Percentiles rank a stretch among this genome's conserved stretches.
Evolutionary conservation across 2,113 vertebrate genomes (phyloP).

Genomic region (Cromileptes altivelis): DNA sequence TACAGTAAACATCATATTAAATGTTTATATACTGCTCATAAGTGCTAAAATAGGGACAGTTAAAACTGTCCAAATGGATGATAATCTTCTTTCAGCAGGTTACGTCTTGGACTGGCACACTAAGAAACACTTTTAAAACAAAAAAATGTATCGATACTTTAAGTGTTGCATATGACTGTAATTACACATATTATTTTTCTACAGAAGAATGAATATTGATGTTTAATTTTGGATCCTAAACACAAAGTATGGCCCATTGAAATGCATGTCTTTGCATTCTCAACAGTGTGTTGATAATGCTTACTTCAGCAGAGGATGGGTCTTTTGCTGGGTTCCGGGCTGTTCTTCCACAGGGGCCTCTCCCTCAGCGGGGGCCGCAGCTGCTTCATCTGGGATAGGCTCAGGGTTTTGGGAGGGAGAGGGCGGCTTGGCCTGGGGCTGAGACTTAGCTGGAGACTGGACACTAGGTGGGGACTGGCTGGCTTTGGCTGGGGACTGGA

Average conservation of each 20-base stretch:
- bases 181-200: background rate
- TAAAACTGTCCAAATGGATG: background rate
- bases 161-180: background rate
- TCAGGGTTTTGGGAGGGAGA: constrained; percentile 66
- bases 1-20: background rate
- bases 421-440: constrained; percentile 50
- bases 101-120: constrained; percentile 10
- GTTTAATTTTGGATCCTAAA: background rate
- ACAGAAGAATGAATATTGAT: background rate
- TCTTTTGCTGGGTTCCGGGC: constrained; percentile 79
- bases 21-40: background rate
- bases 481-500: constrained; percentile 67
- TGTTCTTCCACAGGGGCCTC: constrained; percentile 79
- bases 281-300: constrained; percentile 36
- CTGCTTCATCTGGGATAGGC: constrained; percentile 59
- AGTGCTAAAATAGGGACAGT: constrained; percentile 2
- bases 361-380: constrained; percentile 55
- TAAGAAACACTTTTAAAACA: background rate
- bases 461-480: constrained; percentile 68
- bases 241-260: constrained; percentile 26
- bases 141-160: background rate
- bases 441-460: constrained; percentile 69
- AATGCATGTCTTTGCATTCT: constrained; percentile 46
- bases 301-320: constrained; percentile 98
- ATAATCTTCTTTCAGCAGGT: background rate